Evolutionary conservation across 2,113 vertebrate species (phyloP), one percentile per base, ranked within the genome.

Genomic region (Bubo bubo): DNA sequence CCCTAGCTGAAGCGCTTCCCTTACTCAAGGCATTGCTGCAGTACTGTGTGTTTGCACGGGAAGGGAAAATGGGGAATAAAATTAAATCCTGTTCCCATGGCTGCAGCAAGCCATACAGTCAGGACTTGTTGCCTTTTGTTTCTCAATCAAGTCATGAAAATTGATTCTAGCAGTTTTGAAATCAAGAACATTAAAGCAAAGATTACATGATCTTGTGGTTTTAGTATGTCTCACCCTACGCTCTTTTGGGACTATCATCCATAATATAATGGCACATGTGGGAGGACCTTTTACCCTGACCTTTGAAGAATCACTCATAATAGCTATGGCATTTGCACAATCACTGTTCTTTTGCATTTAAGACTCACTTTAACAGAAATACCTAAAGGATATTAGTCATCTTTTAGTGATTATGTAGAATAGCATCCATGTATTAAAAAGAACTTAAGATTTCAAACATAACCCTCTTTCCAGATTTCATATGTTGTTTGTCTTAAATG

Each of bases 311-410:
- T 95, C 86, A 66, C 50, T 91, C 2, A 3, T 94, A 95, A 96
- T 93, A 88, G 83, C 62, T 58, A 24, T 91, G 86, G 70, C 70
- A 96, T 97, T 97, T 96, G 26, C 50, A 83, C 85, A 82, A 67
- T 85, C 79, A 45, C 64, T 89, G n/a, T 79, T 92, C 49, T 94
- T 75, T 84, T 96, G 63, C 47, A 92, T 94, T 97, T 90, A 95
- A 95, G 89, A 87, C 35, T 87, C 79, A 74, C 73, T 91, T 93
- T 71, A 94, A 56, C 79, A 90, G 83, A 74, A 83, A 85, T 88
- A 94, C 58, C 52, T 92, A 74, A 87, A 92, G 60, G 28, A 60
- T 90, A 73, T 97, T 97, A 97, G 93, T 97, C 91, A 97, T 94
- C 82, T 95, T 86, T 68, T 87, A 90, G 83, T 68, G 72, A 92